Evolutionary conservation across 2,113 vertebrate species (phyloP), one percentile per base, ranked within the genome.

Genomic region (Tachuris rubrigastra): DNA sequence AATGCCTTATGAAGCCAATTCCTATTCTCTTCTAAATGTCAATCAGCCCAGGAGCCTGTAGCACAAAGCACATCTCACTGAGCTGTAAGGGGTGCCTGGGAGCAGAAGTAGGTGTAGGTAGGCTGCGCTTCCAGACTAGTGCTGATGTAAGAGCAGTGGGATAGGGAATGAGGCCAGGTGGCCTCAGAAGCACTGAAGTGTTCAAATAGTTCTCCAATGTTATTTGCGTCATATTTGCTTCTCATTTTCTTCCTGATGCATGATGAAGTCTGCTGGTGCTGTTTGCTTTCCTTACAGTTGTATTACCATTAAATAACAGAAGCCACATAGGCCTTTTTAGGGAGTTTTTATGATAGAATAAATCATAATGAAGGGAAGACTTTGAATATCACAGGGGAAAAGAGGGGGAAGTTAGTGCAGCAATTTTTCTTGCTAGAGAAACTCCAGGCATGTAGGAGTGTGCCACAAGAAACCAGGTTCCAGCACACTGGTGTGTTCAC

Each of bases 391-490:
- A 14, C 3, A 21, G 16, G 14, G 4, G 2, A 44, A 22, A 24
- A 42, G 28, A 2, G 1, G 3, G 2, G 6, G 1, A 20, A 74
- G 33, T 21, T 20, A 47, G 30, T 7, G 3, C 6, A 55, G 8
- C 8, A 73, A 20, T 10, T 86, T 72, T 67, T 28, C 41, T 74
- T 47, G 4, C 41, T 56, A 4, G 35, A 20, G 71, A 13, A 8
- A 30, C 52, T 80, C 8, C 10, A 72, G 39, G 42, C 62, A 41
- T 16, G 24, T 89, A 94, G 42, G 65, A 94, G 27, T 37, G 60
- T 83, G 93, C 75, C 71, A 77, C 55, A 65, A 91, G 53, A 47
- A 97, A 93, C 81, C 83, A 87, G 59, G 68, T 65, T 89, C 21
- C 90, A 89, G 73, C 78, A n/a, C 74, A 95, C 25, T 71, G 46